Conservation (phyloP, 1,140 invertebrate genomes). For the Druon quercuslanigerum region DNA sequence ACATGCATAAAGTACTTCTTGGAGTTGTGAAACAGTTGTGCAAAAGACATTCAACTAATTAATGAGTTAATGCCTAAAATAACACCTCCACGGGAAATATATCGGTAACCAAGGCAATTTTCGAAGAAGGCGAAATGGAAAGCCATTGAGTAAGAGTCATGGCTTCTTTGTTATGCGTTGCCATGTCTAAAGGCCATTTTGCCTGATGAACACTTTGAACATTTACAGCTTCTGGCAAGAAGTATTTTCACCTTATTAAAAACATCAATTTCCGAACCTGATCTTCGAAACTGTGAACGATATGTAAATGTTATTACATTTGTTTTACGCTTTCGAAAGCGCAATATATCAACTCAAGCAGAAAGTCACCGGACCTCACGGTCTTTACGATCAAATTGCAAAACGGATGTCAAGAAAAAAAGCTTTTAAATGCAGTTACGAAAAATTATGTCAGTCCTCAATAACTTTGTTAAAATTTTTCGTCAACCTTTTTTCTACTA, state of each 20-base stretch:
- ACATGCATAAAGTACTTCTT: constrained; percentile 37
- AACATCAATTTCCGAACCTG: constrained; percentile 17
- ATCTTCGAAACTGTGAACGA: constrained; percentile 24
- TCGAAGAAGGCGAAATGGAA: constrained; percentile 27
- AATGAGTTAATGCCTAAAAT: constrained; percentile 19
- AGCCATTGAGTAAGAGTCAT: constrained; percentile 36
- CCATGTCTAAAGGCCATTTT: constrained; percentile 29
- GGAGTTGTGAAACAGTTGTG: constrained; percentile 35
- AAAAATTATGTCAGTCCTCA: background rate
- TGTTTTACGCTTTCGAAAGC: constrained; percentile 23
- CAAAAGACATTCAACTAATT: background rate
- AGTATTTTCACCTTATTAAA: constrained; percentile 2
- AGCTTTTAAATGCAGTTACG: background rate
- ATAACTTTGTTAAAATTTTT: background rate
- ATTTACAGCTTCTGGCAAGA: constrained; percentile 12
- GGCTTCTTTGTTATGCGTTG: constrained; percentile 34
- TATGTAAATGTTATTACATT: constrained; percentile 13
- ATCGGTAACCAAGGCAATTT: constrained; percentile 13
- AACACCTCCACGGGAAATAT: constrained; percentile 30
- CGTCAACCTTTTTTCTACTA: background rate
- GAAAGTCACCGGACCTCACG: constrained; percentile 39
- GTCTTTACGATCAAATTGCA: constrained; percentile 41
- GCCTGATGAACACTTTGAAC: background rate
- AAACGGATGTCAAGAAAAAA: constrained; percentile 6
- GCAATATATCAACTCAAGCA: constrained; percentile 40